Evolutionary conservation across 2,797 vertebrate species (phyloP).

Genomic region (Mastacembelus armatus): DNA sequence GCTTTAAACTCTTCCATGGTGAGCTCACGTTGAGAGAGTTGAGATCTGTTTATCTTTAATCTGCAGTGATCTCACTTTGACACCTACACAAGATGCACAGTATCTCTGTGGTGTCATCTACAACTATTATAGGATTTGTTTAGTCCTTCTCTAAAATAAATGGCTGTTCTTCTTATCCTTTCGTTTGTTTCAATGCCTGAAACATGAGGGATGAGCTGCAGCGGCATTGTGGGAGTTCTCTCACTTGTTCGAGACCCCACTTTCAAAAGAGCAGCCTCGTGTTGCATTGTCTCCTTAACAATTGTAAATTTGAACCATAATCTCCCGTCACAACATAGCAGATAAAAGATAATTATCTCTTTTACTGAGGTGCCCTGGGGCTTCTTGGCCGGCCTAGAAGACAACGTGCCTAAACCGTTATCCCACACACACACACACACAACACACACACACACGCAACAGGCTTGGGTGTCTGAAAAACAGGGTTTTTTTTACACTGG

Average conservation of each 20-base stretch:
- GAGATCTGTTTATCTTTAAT: constrained; percentile 20
- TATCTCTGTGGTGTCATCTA: constrained; percentile 1
- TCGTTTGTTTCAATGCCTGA: constrained; percentile 56
- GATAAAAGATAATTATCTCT: constrained; percentile 89
- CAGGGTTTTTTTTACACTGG: too few relatives aligned
- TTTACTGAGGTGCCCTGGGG: constrained; percentile 82
- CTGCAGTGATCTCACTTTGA: constrained; percentile 8
- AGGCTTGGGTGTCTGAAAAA: constrained; percentile 44
- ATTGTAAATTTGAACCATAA: constrained; percentile 88
- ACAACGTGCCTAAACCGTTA: constrained; percentile 77
- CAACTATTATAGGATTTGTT: constrained; percentile 49
- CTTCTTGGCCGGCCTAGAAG: constrained; percentile 79
- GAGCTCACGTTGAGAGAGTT: neutral
- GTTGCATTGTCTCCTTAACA: constrained; percentile 84
- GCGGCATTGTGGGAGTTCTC: constrained; percentile 77
- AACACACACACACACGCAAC: constrained; percentile 43
- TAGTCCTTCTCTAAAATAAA: constrained; percentile 37
- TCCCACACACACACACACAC: constrained; percentile 49
- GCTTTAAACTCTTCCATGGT: too few relatives aligned
- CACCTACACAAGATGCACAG: neutral
- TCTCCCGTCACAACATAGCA: constrained; percentile 86
- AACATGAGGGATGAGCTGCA: constrained; percentile 66
- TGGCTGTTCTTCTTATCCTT: constrained; percentile 44
- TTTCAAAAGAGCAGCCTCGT: constrained; percentile 72
- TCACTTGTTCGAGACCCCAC: constrained; percentile 74